Conservation (phyloP, 2,113 vertebrate species). For the Chaetorhynchus papuensis region DNA sequence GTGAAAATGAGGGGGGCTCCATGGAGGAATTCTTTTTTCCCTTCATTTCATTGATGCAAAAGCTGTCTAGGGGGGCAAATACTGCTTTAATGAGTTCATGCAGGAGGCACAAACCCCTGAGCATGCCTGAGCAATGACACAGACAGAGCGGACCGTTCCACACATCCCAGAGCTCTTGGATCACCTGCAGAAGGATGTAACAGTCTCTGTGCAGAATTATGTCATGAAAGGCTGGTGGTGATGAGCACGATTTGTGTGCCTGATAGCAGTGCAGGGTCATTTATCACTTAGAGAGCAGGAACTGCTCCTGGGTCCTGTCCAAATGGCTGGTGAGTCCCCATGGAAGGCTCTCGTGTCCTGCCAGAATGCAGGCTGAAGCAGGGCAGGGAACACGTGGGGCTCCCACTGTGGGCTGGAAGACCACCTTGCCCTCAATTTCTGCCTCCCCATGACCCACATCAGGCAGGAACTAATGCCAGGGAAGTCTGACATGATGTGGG, state of each 20-base stretch:
- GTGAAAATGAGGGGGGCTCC: neutral
- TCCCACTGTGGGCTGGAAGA: neutral
- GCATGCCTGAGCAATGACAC: neutral
- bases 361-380: neutral
- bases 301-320: neutral
- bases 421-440: neutral
- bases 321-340: fast-evolving
- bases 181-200: neutral
- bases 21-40: neutral
- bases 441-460: neutral
- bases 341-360: neutral
- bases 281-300: neutral
- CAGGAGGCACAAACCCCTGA: neutral
- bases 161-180: no score
- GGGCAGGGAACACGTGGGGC: fast-evolving
- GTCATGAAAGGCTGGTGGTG: neutral
- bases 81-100: no score
- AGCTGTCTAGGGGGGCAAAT: neutral
- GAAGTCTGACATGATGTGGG: fast-evolving
- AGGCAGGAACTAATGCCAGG: neutral
- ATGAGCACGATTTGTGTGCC: neutral
- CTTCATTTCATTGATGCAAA: neutral
- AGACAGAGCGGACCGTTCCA: neutral
- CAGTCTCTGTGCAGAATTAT: neutral
- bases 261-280: neutral